Evolutionary conservation across 2,113 vertebrate species (phyloP).

Genomic region (Phalacrocorax pelagicus): DNA sequence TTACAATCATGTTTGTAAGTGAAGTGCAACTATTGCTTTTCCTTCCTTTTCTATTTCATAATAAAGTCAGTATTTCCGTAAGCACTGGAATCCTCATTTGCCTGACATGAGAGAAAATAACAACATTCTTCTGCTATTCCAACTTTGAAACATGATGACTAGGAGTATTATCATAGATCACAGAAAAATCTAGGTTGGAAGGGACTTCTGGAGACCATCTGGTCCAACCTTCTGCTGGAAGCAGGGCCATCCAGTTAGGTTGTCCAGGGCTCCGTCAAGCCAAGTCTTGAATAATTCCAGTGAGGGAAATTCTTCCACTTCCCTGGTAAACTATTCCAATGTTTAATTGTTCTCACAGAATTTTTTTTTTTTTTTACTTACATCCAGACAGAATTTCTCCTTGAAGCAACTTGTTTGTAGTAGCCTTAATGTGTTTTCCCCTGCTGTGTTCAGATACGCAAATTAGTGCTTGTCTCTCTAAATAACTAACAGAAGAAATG

Average conservation of each 20-base stretch:
- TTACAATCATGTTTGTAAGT: neutral
- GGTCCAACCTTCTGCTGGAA: neutral
- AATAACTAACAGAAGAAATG: neutral
- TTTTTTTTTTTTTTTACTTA: neutral
- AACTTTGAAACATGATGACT: neutral
- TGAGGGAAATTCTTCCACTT: neutral
- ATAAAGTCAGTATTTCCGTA: neutral
- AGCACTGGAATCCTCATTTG: conserved; percentile 31
- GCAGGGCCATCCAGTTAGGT: neutral
- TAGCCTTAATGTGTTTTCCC: neutral
- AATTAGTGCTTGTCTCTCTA: neutral
- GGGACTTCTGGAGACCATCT: conserved; percentile 32
- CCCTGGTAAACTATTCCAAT: neutral
- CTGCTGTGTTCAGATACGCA: neutral
- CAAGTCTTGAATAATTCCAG: conserved; percentile 2
- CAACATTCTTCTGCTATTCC: neutral
- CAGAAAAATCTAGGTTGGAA: conserved; percentile 12
- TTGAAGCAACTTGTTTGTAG: neutral
- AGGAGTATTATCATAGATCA: neutral
- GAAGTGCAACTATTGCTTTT: conserved; percentile 1
- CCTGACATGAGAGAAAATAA: conserved; percentile 24
- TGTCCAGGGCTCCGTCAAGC: neutral
- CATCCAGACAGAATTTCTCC: neutral
- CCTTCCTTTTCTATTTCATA: conserved; percentile 21
- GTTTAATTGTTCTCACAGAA: conserved; percentile 7